A percentile compares a stretch with the other conserved stretches of the same genome.
These are phyloP conservation scores for Hoplostethus atlanticus DNA, from an alignment of 2,797 vertebrate species.

Conservation along the genomic window DNA sequence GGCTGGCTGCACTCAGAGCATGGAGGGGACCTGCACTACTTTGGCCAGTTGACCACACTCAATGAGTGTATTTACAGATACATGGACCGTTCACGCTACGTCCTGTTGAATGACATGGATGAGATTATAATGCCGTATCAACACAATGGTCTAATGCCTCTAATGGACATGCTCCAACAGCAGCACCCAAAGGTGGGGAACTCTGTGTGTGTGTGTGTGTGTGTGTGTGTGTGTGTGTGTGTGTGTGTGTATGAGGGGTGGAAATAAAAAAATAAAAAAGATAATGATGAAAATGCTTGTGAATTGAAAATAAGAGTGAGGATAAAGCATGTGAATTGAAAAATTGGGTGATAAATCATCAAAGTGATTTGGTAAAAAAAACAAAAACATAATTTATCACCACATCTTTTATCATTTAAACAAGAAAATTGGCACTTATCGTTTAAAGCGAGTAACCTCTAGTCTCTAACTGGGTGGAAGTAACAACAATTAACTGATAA, in stretches of 20 bases:
- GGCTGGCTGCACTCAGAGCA: slow-evolving; percentile 42
- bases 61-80: slow-evolving; percentile 81
- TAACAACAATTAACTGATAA: too few species aligned
- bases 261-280: too few species aligned
- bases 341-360: too few species aligned
- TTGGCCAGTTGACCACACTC: slow-evolving; percentile 72
- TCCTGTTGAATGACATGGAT: slow-evolving; percentile 77
- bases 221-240: background rate
- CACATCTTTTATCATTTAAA: too few species aligned
- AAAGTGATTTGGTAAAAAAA: too few species aligned
- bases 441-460: too few species aligned
- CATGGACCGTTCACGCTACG: slow-evolving; percentile 73
- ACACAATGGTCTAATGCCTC: slow-evolving; percentile 49
- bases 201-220: background rate
- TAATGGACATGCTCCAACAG: slow-evolving; percentile 64
- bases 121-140: slow-evolving; percentile 77
- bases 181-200: slow-evolving; percentile 50
- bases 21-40: slow-evolving; percentile 76
- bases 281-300: too few species aligned
- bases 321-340: too few species aligned
- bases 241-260: background rate
- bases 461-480: too few species aligned
- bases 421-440: too few species aligned
- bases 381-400: too few species aligned
- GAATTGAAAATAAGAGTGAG: too few species aligned